A percentile compares a stretch with the other conserved stretches of the same genome.
Evolutionary conservation across 2,113 vertebrate genomes (phyloP).

Genomic region (Accipiter cooperii): DNA sequence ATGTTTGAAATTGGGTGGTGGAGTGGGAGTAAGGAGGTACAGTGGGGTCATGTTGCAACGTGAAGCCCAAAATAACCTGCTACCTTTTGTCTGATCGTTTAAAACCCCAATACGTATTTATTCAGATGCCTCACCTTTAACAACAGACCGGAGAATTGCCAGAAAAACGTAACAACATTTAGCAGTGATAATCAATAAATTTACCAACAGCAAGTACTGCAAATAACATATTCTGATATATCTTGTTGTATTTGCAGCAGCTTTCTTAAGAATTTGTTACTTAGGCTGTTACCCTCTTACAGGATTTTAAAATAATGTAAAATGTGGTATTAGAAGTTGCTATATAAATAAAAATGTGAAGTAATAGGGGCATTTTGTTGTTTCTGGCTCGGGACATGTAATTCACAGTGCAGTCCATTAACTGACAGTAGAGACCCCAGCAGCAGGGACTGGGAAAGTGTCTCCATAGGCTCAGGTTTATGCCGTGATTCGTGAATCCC

Average conservation of each 20-base stretch:
- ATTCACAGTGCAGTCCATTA: neutral
- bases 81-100: neutral
- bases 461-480: neutral
- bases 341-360: neutral
- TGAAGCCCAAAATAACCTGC: neutral
- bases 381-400: neutral
- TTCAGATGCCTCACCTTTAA: neutral
- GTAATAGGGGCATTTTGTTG: neutral
- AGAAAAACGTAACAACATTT: neutral
- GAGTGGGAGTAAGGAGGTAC: neutral
- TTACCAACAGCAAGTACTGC: neutral
- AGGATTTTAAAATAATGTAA: neutral
- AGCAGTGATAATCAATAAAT: neutral
- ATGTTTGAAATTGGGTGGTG: neutral
- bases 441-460: neutral
- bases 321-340: neutral
- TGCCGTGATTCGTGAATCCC: fast-evolving
- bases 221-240: neutral
- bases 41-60: neutral
- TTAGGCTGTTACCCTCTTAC: neutral
- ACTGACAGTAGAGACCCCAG: neutral
- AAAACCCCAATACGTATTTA: neutral
- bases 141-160: neutral
- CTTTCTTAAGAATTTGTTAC: neutral
- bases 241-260: neutral